A percentile compares a stretch with the other conserved stretches of the same genome.
phyloP scores from a whole-genome alignment of 2,888 invertebrate genomes.

The Agrypnus murinus region DNA sequence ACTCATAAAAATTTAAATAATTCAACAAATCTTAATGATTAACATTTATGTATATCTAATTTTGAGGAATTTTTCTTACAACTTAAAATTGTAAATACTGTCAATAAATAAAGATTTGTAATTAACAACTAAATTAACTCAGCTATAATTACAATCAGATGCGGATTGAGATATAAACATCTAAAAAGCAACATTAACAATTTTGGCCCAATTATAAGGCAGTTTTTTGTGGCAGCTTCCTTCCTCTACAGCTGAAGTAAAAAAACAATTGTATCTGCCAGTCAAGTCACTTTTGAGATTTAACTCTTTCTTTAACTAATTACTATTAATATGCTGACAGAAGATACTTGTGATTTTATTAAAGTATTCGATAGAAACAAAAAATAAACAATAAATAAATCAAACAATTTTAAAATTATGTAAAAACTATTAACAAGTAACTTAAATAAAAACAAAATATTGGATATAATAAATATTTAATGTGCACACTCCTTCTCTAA shows the following conservation, averaged over 20 bases:
- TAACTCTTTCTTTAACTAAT: too few relatives aligned
- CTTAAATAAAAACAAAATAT: neutral
- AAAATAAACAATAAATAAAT: too few relatives aligned
- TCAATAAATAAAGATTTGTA: constrained; percentile 1
- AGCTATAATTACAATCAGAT: too few relatives aligned
- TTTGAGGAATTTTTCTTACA: constrained; percentile 3
- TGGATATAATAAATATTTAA: neutral
- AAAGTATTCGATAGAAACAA: too few relatives aligned
- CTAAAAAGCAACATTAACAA: too few relatives aligned
- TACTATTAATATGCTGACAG: too few relatives aligned
- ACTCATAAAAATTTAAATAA: constrained; percentile 7
- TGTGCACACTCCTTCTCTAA: neutral
- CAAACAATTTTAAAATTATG: too few relatives aligned
- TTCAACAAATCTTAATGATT: constrained; percentile 11
- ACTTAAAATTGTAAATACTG: constrained; percentile 18
- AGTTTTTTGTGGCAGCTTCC: neutral
- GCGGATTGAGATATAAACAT: too few relatives aligned
- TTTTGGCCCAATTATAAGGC: too few relatives aligned
- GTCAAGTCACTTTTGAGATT: too few relatives aligned
- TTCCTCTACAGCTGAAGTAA: neutral
- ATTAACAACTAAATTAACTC: too few relatives aligned
- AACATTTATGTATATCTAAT: constrained; percentile 17
- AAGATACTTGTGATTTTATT: too few relatives aligned
- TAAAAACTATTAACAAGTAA: neutral
- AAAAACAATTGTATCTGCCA: neutral